Evolutionary conservation across 2,113 vertebrate species (phyloP).

Genomic region (Trochalopteron elliotii): DNA sequence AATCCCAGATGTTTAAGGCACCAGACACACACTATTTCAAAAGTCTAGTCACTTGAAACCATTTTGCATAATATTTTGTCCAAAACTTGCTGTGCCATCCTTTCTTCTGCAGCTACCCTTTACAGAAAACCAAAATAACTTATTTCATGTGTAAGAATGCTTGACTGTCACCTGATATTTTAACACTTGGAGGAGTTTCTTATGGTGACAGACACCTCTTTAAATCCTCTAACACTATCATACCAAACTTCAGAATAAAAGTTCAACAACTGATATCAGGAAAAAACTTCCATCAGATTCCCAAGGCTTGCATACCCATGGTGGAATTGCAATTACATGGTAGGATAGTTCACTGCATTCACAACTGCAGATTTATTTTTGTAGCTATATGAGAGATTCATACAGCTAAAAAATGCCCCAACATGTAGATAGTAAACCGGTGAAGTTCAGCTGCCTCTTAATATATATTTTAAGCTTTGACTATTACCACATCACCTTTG

Average conservation of each 20-base stretch:
- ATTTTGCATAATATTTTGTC: not conserved
- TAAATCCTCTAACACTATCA: not conserved
- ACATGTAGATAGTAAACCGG: not conserved
- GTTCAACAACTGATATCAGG: not conserved
- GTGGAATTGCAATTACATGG: accelerated
- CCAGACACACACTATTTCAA: not conserved
- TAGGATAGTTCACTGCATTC: not conserved
- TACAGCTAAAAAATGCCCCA: not conserved
- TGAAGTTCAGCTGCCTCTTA: not conserved
- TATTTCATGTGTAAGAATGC: not conserved
- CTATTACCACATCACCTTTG: not conserved
- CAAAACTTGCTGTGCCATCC: not conserved
- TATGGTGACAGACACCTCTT: not conserved
- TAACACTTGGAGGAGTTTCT: not conserved
- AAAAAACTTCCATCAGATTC: not conserved
- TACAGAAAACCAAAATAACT: not conserved
- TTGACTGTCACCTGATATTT: not conserved
- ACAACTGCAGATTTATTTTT: not conserved
- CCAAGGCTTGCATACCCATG: not conserved
- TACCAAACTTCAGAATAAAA: not conserved
- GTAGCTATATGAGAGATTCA: not conserved
- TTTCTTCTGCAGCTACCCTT: not conserved
- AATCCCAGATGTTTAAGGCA: not conserved
- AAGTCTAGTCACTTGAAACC: not conserved
- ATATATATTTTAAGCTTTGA: not conserved